Conservation (phyloP, 2,113 vertebrate genomes). For the Myanophis thanlyinensis region DNA sequence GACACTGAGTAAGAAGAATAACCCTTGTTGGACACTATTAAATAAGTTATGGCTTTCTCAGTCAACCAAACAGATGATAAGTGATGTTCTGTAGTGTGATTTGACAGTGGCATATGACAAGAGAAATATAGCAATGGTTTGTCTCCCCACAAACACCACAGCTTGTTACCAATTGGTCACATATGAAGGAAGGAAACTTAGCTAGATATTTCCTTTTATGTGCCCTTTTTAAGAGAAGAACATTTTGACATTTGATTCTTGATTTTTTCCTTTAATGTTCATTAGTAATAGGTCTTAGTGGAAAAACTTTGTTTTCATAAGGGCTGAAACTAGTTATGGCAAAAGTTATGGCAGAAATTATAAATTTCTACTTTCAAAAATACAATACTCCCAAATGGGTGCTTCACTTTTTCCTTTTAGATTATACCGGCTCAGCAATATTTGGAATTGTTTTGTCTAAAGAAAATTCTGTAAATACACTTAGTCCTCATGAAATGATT, state of each 20-base stretch:
- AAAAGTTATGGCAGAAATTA: not conserved
- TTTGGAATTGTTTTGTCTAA: not conserved
- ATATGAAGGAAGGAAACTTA: not conserved
- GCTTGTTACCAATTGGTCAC: not conserved
- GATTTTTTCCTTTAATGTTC: constrained; percentile 5
- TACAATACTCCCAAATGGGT: not conserved
- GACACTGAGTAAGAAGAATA: not conserved
- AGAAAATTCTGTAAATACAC: not conserved
- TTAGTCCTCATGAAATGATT: not conserved
- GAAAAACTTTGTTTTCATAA: not conserved
- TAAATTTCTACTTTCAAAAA: not conserved
- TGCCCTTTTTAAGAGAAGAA: not conserved
- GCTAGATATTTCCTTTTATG: not conserved
- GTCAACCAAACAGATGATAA: not conserved
- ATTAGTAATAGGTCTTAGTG: not conserved
- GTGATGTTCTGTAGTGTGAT: not conserved
- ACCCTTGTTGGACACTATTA: not conserved
- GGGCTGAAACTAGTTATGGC: not conserved
- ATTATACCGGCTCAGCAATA: not conserved
- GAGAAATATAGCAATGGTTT: not conserved
- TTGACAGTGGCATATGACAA: not conserved
- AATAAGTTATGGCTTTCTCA: not conserved
- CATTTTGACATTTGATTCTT: not conserved
- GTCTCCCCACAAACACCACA: too few relatives aligned
- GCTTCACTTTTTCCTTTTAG: not conserved